Base-by-base conservation (phyloP, 1,140 invertebrate genomes). In the Scylla paramamosain region DNA sequence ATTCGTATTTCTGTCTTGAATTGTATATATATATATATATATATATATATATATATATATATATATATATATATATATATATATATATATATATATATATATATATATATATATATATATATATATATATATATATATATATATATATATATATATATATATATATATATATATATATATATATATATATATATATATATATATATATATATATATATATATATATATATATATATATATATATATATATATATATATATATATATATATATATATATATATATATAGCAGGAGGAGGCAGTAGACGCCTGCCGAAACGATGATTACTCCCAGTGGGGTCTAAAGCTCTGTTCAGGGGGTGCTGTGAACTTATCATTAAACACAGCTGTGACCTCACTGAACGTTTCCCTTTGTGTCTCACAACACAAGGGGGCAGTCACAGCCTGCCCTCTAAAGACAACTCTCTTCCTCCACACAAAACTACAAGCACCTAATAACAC, bases 181-280 rank as follows among this genome's bases (percentile, higher is more conserved):
- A 52, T 91, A 48, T 91, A 91, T 48, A 52, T 52, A 52, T 45
- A 90, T 90, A 48, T 90, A n/a, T 46, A 45, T 91, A 91, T 91
- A 91, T 52, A 45, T 91, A 52, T 28, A 91, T 91, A 52, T 48
- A 91, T 91, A 52, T 91, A 52, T 90, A 90, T 90, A 90, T 39
- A 90, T 90, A 90, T 90, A 90, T 46, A 90, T 90, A 39, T 90
- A 90, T 90, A 90, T 46, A 90, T 90, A 90, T 90, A 90, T 90
- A 45, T 48, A 45, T 90, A 45, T 90, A 16, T 45, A 16, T 52
- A 45, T 46, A 90, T 90, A 90, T 90, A 90, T 90, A 45, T 16
- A 90, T 90, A 91, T 91, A 91, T 91, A 91, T 91, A 16, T 91
- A 91, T 91, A 52, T 91, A 46, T 52, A 45, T 91, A 91, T 48